Evolutionary conservation across 2,797 vertebrate genomes (phyloP), one percentile per base, ranked within the genome.

Genomic region (Amphiprion clarkii): DNA sequence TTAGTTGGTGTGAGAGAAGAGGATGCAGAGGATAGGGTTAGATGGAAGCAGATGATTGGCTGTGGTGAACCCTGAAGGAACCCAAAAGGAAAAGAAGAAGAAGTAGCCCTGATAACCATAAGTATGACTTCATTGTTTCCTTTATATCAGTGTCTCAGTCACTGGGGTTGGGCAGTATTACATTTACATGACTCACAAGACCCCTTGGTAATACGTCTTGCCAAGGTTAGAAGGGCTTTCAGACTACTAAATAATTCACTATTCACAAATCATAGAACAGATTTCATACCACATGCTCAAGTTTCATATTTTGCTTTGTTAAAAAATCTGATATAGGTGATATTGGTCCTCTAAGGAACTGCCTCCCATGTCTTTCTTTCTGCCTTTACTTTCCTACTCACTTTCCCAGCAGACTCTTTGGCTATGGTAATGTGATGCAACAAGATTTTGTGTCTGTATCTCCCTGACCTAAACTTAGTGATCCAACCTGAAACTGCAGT

Each of bases 181-280:
- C 71, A 77, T 82, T 78, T 79, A 86, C 78, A 84, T 88, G 87
- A 88, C 79, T 89, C 90, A 87, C 82, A 63, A 13, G 54, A 66
- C 83, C 90, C 89, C 85, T 63, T 53, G 89, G 76, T 61, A 74
- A 84, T 88, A 78, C 70, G 73, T 67, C 54, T 90, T 88, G 89
- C 85, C 56, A 74, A 87, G 91, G 87, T 79, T 75, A 79, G 72
- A 79, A 16, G 62, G 74, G 88, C 90, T 93, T 88, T 93, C 91
- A 92, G 89, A 91, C 91, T 92, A 87, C 89, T 93, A 91, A 93
- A 93, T 93, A 84, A 93, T 93, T 93, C 89, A 93, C 79, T 66
- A 7, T 77, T 90, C 83, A 87, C 79, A 90, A 92, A 88, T 90
- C 85, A 89, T 84, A 71, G 84, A 53, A 71, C 75, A 79, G 78